Evolutionary conservation across 2,888 invertebrate genomes (phyloP).

Genomic region (Colostygia pectinataria): DNA sequence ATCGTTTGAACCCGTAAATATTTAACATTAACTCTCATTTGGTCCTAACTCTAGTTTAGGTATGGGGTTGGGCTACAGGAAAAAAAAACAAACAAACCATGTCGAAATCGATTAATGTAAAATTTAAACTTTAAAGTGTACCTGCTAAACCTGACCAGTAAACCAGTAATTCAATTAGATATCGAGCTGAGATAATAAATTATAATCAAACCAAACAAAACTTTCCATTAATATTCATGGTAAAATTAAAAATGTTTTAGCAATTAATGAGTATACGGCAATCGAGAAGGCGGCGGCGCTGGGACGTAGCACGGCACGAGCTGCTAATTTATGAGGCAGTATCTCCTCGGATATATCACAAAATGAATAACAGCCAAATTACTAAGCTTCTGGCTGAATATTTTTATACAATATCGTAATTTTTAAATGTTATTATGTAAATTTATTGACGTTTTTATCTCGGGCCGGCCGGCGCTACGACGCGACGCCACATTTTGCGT

Average conservation of each 20-base stretch:
- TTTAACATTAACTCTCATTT: too few relatives aligned
- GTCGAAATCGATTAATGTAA: too few relatives aligned
- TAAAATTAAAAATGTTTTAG: constrained; percentile 32
- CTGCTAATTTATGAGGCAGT: constrained; percentile 33
- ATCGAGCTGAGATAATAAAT: constrained; percentile 24
- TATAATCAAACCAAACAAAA: constrained; percentile 25
- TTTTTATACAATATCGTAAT: constrained; percentile 52
- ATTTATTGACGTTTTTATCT: constrained; percentile 59
- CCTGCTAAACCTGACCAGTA: too few relatives aligned
- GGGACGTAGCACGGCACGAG: constrained; percentile 28
- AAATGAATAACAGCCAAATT: constrained; percentile 40
- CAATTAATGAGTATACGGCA: constrained; percentile 30
- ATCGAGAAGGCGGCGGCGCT: constrained; percentile 28
- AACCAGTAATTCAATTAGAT: constrained; percentile 27
- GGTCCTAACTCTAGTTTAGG: too few relatives aligned
- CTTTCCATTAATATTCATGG: constrained; percentile 33
- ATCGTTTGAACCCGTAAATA: too few relatives aligned
- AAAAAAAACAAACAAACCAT: too few relatives aligned
- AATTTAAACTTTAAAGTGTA: too few relatives aligned
- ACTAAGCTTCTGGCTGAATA: constrained; percentile 45
- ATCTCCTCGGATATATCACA: constrained; percentile 32
- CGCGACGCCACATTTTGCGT: constrained; percentile 34
- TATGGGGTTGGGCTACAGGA: too few relatives aligned
- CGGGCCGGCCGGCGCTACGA: constrained; percentile 34
- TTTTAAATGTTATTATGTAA: constrained; percentile 60